Evolutionary conservation across 2,113 vertebrate species (phyloP).

Genomic region (Cisticola juncidis): DNA sequence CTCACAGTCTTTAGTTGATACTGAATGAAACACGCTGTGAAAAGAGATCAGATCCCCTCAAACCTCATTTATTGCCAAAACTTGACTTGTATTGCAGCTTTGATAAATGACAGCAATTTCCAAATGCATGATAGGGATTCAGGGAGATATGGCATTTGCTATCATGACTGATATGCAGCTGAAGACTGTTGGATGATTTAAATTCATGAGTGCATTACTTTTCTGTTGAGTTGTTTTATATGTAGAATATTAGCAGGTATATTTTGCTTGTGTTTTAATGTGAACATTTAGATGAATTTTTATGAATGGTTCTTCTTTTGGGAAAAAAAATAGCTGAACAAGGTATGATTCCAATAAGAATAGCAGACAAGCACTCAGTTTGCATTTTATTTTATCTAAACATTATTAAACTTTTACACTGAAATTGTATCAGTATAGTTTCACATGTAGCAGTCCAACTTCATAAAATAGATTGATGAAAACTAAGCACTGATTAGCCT

Average conservation of each 20-base stretch:
- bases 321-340: not conserved
- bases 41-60: not conserved
- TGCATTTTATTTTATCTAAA: slow-evolving; percentile 37
- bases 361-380: slow-evolving; percentile 16
- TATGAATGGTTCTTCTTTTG: slow-evolving; percentile 27
- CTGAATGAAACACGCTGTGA: not conserved
- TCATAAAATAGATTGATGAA: slow-evolving; percentile 12
- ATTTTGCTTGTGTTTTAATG: slow-evolving; percentile 14
- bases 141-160: not conserved
- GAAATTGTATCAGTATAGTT: not conserved
- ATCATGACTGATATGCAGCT: not conserved
- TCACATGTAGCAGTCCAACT: not conserved
- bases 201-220: not conserved
- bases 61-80: slow-evolving; percentile 2
- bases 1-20: not conserved
- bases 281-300: slow-evolving; percentile 23
- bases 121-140: not conserved
- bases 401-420: slow-evolving; percentile 16
- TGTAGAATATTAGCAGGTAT: not conserved
- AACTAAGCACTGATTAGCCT: not conserved
- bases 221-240: not conserved
- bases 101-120: slow-evolving; percentile 53
- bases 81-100: not conserved
- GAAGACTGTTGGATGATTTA: not conserved
- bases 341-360: not conserved